Conservation (phyloP, 1,140 invertebrate genomes). For the Vollenhovia emeryi region DNA sequence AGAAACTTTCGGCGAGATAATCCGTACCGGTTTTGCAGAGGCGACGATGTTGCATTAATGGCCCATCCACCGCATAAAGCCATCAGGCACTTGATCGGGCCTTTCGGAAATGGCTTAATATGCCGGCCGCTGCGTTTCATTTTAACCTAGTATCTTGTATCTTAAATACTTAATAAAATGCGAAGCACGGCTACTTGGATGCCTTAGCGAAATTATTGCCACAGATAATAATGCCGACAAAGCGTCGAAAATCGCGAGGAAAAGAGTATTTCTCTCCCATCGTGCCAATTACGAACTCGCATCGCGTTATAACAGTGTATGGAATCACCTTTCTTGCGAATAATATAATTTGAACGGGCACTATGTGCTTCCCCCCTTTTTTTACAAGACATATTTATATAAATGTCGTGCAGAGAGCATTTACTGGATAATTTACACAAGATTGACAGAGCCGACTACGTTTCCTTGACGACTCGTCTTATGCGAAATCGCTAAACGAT, state of each 20-base stretch:
- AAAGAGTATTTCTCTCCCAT: neutral
- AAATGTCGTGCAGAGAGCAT: neutral
- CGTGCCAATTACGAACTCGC: constrained; percentile 10
- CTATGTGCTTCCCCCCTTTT: neutral
- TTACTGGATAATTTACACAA: constrained; percentile 40
- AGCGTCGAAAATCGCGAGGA: neutral
- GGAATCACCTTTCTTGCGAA: neutral
- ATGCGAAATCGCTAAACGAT: neutral
- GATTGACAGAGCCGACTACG: constrained; percentile 10
- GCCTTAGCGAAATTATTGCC: constrained; percentile 21
- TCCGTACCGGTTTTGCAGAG: constrained; percentile 59
- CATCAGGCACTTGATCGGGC: constrained; percentile 37
- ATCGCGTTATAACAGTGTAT: neutral
- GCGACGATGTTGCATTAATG: constrained; percentile 56
- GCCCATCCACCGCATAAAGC: constrained; percentile 30
- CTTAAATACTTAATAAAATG: constrained; percentile 49
- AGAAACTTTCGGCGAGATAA: constrained; percentile 57
- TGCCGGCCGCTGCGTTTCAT: neutral
- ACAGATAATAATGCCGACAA: constrained; percentile 51
- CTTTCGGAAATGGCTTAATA: constrained; percentile 50
- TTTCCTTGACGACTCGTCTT: constrained; percentile 7
- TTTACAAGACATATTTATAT: neutral
- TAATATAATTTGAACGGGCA: constrained; percentile 4
- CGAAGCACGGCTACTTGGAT: neutral
- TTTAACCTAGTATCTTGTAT: constrained; percentile 50